A percentile compares a stretch with the other conserved stretches of the same genome.
These are phyloP conservation scores for Phortica okadai DNA, from an alignment of 2,888 invertebrate genomes.

Conservation along the genomic window DNA sequence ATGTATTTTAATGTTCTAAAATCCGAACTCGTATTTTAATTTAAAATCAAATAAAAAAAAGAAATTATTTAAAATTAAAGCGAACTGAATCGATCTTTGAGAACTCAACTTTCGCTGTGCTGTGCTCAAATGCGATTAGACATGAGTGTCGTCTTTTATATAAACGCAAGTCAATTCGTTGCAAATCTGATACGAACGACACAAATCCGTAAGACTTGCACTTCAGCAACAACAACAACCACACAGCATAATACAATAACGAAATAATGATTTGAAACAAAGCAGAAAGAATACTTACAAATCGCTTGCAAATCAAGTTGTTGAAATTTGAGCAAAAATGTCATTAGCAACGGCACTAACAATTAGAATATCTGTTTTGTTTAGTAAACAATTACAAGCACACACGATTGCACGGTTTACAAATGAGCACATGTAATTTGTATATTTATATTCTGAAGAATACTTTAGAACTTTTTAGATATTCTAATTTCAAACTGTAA, in stretches of 20 bases:
- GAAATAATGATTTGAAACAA: conserved; percentile 15
- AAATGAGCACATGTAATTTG: too few species aligned
- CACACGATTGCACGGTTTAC: too few species aligned
- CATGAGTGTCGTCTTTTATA: conserved; percentile 52
- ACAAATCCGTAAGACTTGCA: neutral
- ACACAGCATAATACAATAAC: neutral
- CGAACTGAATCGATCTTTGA: neutral
- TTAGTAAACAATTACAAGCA: too few species aligned
- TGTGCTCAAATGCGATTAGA: conserved; percentile 46
- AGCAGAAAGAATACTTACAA: neutral
- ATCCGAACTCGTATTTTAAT: neutral
- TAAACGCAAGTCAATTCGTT: neutral
- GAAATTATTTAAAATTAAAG: neutral
- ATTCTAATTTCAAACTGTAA: too few species aligned
- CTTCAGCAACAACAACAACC: neutral
- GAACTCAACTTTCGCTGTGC: neutral
- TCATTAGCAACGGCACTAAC: too few species aligned
- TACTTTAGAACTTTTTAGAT: too few species aligned
- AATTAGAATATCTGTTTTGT: too few species aligned
- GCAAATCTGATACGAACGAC: neutral
- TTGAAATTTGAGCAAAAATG: too few species aligned
- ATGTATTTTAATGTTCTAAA: neutral
- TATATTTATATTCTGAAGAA: too few species aligned
- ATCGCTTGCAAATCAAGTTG: conserved; percentile 25
- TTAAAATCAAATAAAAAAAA: neutral